These are phyloP conservation scores for Poeciliopsis infans DNA, from an alignment of 2,797 vertebrate genomes.

Conservation along the genomic window DNA sequence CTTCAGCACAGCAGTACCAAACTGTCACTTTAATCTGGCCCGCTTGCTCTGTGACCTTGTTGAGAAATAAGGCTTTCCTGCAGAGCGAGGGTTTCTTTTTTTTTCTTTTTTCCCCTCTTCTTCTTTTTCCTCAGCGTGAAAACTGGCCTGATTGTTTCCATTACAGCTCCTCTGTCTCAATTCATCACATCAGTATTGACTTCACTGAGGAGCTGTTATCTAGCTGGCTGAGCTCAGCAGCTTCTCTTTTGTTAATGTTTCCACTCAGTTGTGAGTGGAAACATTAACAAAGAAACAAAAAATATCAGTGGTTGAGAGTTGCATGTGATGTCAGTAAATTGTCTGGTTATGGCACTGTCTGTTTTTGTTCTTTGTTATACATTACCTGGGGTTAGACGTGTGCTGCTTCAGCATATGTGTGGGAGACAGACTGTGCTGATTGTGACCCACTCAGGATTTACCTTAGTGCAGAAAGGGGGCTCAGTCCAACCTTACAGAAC, in stretches of 20 bases:
- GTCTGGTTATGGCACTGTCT: constrained; percentile 17
- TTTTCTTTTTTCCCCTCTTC: neutral
- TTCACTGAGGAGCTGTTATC: constrained; percentile 13
- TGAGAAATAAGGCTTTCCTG: neutral
- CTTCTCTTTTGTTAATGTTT: neutral
- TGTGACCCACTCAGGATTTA: constrained; percentile 35
- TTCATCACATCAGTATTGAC: constrained; percentile 47
- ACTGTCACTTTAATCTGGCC: constrained; percentile 36
- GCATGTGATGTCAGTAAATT: neutral
- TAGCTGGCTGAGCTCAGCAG: constrained; percentile 15
- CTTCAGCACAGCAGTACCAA: neutral
- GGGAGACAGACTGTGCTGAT: constrained; percentile 46
- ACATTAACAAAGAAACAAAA: constrained; percentile 9
- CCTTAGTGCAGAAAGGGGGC: neutral
- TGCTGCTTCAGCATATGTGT: constrained; percentile 46
- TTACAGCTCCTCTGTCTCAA: constrained; percentile 22
- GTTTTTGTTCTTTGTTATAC: constrained; percentile 31
- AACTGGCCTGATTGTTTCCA: constrained; percentile 41
- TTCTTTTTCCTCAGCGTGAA: neutral
- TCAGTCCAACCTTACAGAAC: neutral
- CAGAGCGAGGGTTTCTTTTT: neutral
- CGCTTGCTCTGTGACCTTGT: neutral
- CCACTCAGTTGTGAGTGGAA: neutral
- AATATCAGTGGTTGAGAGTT: constrained; percentile 5
- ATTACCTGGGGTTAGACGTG: constrained; percentile 29